Base-by-base conservation (phyloP, 2,113 vertebrate genomes). In the Sceloporus tristichus region DNA sequence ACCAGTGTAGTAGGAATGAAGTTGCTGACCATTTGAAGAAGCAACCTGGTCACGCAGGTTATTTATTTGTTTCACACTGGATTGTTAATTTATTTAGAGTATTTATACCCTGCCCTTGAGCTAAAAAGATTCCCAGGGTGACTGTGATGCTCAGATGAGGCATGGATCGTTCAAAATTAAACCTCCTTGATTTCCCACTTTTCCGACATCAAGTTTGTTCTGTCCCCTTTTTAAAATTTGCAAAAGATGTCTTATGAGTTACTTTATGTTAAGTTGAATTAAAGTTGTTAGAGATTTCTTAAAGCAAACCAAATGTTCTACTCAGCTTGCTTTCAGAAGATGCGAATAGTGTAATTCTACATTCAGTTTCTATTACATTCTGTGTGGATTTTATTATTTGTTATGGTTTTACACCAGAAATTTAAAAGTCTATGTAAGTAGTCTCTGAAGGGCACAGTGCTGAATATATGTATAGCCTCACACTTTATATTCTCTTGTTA, bases 401-500 rank as follows among this genome's bases (percentile, higher is more conserved):
- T 40, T 18, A 27, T 38, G 19, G 18, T 73, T 86, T 68, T 54
- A 18, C 42, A 76, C 16, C 23, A 38, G 82, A 38, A 62, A 9
- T 76, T 66, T 38, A 82, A 16, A 54, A 70, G 23, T 19, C 29
- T 29, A 11, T 68, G 71, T 66, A 74, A 88, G 40, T 78, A 40
- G 10, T 82, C 56, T 82, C 38, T 53, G 25, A 82, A 38, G 27
- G 79, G 34, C 62, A 34, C 59, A 77, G 9, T 83, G 73, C 73
- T 77, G 27, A 80, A 13, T 48, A 84, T n/a, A 73, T 89, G 2
- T 84, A 19, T 79, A 70, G 68, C 83, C 79, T 80, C 91, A 66
- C 82, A 5, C 73, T 82, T 25, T 91, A 10, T 87, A 3, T 91
- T 87, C 89, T 90, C 18, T 0, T 54, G 53, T 53, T 90, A 62